Conservation (phyloP, 2,888 invertebrate genomes). For the Thecophora atra region DNA sequence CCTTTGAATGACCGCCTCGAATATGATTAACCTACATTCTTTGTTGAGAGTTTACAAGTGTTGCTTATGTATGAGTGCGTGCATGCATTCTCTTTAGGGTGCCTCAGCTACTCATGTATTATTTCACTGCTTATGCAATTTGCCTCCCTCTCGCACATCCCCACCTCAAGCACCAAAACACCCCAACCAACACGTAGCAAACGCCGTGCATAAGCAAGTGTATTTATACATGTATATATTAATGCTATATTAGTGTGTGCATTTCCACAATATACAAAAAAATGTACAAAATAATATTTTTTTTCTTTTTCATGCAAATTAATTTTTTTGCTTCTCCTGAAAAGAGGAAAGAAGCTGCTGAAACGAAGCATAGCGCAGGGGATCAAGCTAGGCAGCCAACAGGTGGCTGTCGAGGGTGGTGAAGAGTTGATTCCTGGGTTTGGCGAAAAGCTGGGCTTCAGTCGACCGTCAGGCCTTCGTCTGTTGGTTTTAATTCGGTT, state of each 20-base stretch:
- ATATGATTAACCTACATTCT: constrained; percentile 34
- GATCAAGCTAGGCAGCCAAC: no score
- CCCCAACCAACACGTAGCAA: neutral
- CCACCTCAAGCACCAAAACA: neutral
- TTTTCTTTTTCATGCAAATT: constrained; percentile 24
- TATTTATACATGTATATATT: constrained; percentile 18
- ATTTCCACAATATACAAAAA: neutral
- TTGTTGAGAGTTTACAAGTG: constrained; percentile 22
- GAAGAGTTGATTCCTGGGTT: no score
- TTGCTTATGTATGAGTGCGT: neutral
- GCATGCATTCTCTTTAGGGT: neutral
- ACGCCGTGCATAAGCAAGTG: neutral
- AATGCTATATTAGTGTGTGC: neutral
- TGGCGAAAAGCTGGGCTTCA: no score
- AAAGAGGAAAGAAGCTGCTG: neutral
- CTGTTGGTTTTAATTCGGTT: no score
- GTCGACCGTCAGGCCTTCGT: no score
- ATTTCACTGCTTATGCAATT: constrained; percentile 27
- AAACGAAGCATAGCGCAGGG: no score
- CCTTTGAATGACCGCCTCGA: constrained; percentile 28
- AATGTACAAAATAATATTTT: constrained; percentile 8
- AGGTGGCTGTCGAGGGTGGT: no score
- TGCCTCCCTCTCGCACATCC: neutral
- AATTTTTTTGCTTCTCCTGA: constrained; percentile 23
- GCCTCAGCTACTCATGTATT: constrained; percentile 8